A percentile compares a stretch with the other conserved stretches of the same genome.
phyloP scores from a whole-genome alignment of 53 echinoderm and acorn worm species.

The Actinopyga echinites region DNA sequence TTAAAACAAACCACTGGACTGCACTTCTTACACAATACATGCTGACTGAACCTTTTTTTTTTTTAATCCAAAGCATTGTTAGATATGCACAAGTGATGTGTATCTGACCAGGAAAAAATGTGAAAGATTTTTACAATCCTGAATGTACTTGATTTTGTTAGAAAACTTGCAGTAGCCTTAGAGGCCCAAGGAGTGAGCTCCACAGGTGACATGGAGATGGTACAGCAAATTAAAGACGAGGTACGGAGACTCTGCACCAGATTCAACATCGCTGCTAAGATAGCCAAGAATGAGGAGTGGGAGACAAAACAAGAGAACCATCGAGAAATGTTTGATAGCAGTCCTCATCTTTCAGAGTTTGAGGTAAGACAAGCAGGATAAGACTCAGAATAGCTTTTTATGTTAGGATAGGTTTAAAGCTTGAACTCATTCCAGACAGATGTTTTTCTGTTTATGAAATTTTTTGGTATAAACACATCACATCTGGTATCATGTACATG shows the following conservation, averaged over 20 bases:
- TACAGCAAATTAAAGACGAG: slow-evolving; percentile 94
- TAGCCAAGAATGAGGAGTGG: slow-evolving; percentile 78
- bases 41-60: no score
- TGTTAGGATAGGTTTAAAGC: not conserved
- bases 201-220: slow-evolving; percentile 99
- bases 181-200: slow-evolving; percentile 92
- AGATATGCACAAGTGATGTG: no score
- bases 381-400: not conserved
- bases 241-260: slow-evolving; percentile 89
- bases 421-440: not conserved
- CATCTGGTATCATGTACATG: no score
- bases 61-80: no score
- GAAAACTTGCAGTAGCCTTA: slow-evolving; percentile 86
- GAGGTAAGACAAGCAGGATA: slow-evolving; percentile 35
- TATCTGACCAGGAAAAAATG: no score
- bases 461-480: not conserved
- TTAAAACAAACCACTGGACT: no score
- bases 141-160: slow-evolving; percentile 22
- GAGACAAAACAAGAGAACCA: slow-evolving; percentile 70
- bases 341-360: slow-evolving; percentile 56
- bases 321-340: slow-evolving; percentile 70
- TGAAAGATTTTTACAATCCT: no score
- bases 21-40: no score
- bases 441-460: not conserved
- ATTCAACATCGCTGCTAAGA: slow-evolving; percentile 98